Percentiles rank a stretch among this genome's conserved stretches.
Conservation (phyloP, 53 echinoderm and acorn worm species). For the Arbacia lixula region DNA sequence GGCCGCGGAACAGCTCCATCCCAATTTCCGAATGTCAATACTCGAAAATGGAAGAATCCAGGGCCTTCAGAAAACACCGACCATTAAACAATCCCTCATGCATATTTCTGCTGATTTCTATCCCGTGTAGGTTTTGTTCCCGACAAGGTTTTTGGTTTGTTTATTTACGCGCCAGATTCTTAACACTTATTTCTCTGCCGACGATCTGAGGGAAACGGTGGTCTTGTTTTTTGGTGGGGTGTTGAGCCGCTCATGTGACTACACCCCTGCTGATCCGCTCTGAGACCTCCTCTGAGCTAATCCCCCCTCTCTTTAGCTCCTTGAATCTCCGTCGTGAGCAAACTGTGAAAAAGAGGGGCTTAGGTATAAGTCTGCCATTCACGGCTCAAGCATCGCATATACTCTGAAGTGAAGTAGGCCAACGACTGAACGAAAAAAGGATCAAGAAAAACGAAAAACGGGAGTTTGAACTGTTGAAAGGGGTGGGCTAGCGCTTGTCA, state of each 20-base stretch:
- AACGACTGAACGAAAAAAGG: neutral
- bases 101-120: too few relatives aligned
- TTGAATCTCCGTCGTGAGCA: constrained; percentile 1
- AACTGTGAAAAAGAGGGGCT: constrained; percentile 57
- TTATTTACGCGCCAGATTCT: too few relatives aligned
- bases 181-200: too few relatives aligned
- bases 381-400: constrained; percentile 21
- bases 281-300: constrained; percentile 30
- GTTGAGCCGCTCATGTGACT: constrained; percentile 32
- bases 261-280: neutral
- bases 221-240: constrained; percentile 24
- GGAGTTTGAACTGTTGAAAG: constrained; percentile 17
- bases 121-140: too few relatives aligned
- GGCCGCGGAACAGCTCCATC: constrained; percentile 12
- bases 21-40: constrained; percentile 56
- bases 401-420: constrained; percentile 1
- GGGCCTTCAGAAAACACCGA: constrained; percentile 7
- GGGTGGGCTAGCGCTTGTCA: too few relatives aligned
- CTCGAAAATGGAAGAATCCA: constrained; percentile 48
- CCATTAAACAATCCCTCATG: too few relatives aligned
- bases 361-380: constrained; percentile 51
- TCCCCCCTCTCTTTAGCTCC: constrained; percentile 17
- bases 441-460: neutral
- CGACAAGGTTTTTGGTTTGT: too few relatives aligned
- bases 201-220: too few relatives aligned